Conservation (phyloP, 2,113 vertebrate species). For the Mionectes macconnelli region DNA sequence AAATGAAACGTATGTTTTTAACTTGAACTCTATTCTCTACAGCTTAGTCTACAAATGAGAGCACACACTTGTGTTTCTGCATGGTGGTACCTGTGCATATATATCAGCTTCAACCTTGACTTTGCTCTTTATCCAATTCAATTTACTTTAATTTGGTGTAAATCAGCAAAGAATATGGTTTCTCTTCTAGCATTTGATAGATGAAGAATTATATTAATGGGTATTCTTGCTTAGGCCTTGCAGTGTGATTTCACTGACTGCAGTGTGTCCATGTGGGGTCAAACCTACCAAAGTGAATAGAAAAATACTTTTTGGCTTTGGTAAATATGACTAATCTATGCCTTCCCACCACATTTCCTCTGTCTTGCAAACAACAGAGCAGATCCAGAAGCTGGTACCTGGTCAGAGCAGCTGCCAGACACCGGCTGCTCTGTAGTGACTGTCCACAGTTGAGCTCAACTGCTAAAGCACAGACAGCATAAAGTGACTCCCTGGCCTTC, state of each 20-base stretch:
- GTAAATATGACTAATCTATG: not conserved
- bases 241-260: not conserved
- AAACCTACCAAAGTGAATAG: not conserved
- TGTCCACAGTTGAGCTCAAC: not conserved
- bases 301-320: not conserved
- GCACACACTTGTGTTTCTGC: not conserved
- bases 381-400: not conserved
- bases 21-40: not conserved
- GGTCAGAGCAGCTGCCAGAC: not conserved
- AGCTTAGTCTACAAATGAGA: not conserved
- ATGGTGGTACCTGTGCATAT: not conserved
- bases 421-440: fast-evolving
- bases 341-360: not conserved
- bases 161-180: not conserved
- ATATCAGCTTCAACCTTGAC: not conserved
- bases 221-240: not conserved
- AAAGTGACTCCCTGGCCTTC: not conserved
- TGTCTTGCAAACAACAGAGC: not conserved
- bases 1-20: not conserved
- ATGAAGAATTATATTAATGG: not conserved
- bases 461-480: not conserved
- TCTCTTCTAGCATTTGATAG: not conserved
- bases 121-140: not conserved
- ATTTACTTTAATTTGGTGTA: not conserved
- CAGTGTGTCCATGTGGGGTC: not conserved